phyloP scores from a whole-genome alignment of 2,888 invertebrate genomes.

The Lepas anatifera region DNA sequence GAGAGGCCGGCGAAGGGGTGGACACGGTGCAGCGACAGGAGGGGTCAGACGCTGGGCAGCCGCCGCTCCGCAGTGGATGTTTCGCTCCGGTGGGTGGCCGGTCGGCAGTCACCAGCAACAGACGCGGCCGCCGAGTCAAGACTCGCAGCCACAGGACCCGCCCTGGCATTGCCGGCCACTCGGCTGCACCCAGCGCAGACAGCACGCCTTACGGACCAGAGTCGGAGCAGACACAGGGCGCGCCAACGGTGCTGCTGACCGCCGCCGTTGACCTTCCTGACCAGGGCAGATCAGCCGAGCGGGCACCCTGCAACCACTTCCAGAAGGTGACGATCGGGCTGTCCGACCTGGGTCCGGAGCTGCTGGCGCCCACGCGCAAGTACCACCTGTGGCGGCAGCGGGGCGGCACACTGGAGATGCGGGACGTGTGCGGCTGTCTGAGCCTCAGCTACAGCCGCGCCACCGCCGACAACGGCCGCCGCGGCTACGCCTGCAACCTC shows the following conservation, averaged over 20 bases:
- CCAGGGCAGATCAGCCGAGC: too few species aligned
- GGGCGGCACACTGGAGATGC: not conserved
- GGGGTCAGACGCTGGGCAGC: not conserved
- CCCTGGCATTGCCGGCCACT: not conserved
- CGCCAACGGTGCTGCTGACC: too few species aligned
- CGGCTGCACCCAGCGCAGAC: too few species aligned
- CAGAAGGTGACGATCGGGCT: not conserved
- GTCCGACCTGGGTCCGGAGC: constrained; percentile 8
- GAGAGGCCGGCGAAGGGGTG: not conserved
- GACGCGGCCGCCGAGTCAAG: too few species aligned
- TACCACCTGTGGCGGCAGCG: constrained; percentile 1
- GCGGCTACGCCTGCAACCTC: not conserved
- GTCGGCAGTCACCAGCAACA: too few species aligned
- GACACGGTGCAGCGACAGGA: not conserved
- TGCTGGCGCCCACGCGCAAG: not conserved
- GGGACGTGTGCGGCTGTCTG: not conserved
- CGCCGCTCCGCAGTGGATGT: too few species aligned
- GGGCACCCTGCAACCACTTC: not conserved
- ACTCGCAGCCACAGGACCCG: not conserved
- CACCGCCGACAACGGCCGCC: not conserved
- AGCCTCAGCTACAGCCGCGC: not conserved
- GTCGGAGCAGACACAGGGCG: too few species aligned
- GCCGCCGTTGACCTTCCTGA: too few species aligned
- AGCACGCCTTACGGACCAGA: too few species aligned
- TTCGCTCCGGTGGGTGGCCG: too few species aligned